Base-by-base conservation (phyloP, 2,888 invertebrate genomes). In the Clunio marinus region DNA sequence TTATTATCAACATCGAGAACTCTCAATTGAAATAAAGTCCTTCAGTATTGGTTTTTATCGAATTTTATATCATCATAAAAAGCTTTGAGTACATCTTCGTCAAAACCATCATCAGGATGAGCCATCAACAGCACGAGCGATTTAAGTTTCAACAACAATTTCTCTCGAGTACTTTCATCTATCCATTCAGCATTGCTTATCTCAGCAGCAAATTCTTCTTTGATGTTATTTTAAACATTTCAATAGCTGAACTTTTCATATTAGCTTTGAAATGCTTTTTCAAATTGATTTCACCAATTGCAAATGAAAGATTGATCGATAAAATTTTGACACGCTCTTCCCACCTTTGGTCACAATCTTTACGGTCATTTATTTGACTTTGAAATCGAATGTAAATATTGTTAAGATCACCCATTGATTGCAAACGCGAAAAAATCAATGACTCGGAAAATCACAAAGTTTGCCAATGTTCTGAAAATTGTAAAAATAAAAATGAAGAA, bases 21-120 rank as follows among this genome's bases (percentile, higher is more conserved):
- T 58, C 57, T 10, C 27, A 58, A 58, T 58, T 28, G 57, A 58
- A 58, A 27, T 13, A 58, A 17, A 27, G n/a, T 27, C 27, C 15
- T 13, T 2, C 25, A 27, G 28, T 58, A 58, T 27, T 58, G 27
- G 7, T 15, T 58, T 58, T 13, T 15, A 15, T 58, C 27, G 15
- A 58, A 13, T 25, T 58, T 28, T 22, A 58, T 27, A 3, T 58
- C 27, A 55, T 25, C 24, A n/a, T 58, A 58, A 58, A 58, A 25
- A n/a, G 13, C 28, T 3, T n/a, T 22, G 27, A 58, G 25, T 24
- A 13, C 24, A 10, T 4, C n/a, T n/a, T 58, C 27, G 15, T 58
- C 7, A 15, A 58, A 58, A 8, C 55, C 55, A 7, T 25, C 28
- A 13, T 20, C 15, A n/a, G 57, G 57, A 58, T 58, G 17, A 7